These are phyloP conservation scores for Zaprionus taronus DNA, from an alignment of 1,140 invertebrate species.

Conservation along the genomic window DNA sequence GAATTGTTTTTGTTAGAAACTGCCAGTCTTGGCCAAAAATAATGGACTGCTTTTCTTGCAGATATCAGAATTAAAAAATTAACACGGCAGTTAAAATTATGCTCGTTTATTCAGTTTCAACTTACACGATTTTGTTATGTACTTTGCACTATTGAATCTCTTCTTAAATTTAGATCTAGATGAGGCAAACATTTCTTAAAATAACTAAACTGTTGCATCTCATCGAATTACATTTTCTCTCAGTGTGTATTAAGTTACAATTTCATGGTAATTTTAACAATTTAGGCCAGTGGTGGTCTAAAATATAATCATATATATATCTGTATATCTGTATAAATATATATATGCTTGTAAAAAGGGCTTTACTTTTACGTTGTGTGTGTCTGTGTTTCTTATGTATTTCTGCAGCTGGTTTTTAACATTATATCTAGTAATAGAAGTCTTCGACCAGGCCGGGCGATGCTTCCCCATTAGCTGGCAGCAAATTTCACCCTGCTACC, in stretches of 20 bases:
- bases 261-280: conserved; percentile 53
- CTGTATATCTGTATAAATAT: conserved; percentile 1
- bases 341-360: conserved; percentile 46
- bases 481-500: conserved; percentile 87
- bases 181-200: conserved; percentile 45
- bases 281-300: conserved; percentile 52
- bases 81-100: conserved; percentile 53
- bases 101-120: conserved; percentile 69
- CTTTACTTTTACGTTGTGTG: conserved; percentile 33
- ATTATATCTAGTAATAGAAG: conserved; percentile 66
- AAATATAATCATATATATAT: conserved; percentile 21
- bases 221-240: conserved; percentile 11
- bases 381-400: conserved; percentile 27
- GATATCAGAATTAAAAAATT: not conserved
- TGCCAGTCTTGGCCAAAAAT: not conserved
- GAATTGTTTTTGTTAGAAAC: not conserved
- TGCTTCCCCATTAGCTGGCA: conserved; percentile 25
- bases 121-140: conserved; percentile 64
- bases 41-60: not conserved
- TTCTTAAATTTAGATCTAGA: conserved; percentile 64
- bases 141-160: conserved; percentile 75
- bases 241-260: conserved; percentile 36
- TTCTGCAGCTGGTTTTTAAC: conserved; percentile 36
- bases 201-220: conserved; percentile 42
- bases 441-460: conserved; percentile 48